Evolutionary conservation across 1,140 invertebrate species (phyloP), one percentile per base, ranked within the genome.

Genomic region (Aricia agestis): DNA sequence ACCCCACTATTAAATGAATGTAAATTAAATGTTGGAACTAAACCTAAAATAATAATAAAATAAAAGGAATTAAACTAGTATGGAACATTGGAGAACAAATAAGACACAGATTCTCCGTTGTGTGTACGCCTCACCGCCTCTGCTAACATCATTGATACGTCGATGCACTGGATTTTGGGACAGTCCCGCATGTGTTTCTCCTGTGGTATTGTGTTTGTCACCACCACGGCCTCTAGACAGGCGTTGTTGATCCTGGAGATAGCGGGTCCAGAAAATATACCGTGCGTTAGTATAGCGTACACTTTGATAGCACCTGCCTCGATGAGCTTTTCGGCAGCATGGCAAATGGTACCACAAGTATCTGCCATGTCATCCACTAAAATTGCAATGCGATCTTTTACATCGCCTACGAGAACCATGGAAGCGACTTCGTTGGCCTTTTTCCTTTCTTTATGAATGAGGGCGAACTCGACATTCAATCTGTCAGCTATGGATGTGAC

Each of bases 341-440:
- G 98, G 79, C 98, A 98, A 78, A 99, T 98, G 18, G 99, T 99
- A 18, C 98, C 99, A 93, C 98, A 99, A 32, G 99, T 99, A 84
- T 99, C 99, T 6, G 98, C 98, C 98, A 99, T 99, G 86, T 99
- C 99, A 84, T 99, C 99, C 6, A 99, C 98, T 41, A 99, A 92
- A 80, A 99, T 99, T 32, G 99, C 98, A 63, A 98, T 96, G 78
- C 97, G 94, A 81, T 99, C 98, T 88, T 98, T 99, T 0, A 99
- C 99, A 92, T 99, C 98, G 77, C 99, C 99, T 9, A 99, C 98
- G 18, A 99, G 92, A 7, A 99, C 98, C 98, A 99, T 99, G 18
- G 98, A 98, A 1, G 98, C 98, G 6, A 99, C 98, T 92, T 99
- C 98, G 86, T 99, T 99, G 0, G 98, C 98, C 87, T 99, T 98